Conservation (phyloP, 2,888 invertebrate genomes). For the Bimastos eiseni region DNA sequence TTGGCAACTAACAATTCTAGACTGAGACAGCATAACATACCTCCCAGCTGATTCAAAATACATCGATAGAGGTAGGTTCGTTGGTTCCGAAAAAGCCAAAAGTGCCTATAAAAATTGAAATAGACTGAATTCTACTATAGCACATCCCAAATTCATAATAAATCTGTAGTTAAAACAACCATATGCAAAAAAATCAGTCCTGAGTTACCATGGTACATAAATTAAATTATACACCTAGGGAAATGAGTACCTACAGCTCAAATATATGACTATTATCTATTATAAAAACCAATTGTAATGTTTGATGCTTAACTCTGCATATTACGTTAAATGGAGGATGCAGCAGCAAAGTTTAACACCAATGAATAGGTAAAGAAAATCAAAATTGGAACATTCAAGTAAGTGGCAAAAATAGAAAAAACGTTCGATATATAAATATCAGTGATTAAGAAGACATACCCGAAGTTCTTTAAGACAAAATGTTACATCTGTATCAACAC, state of each 20-base stretch:
- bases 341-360: not conserved
- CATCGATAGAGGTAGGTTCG: constrained; percentile 72
- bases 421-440: not conserved
- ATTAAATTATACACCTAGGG: no score
- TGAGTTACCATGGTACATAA: not conserved
- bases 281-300: not conserved
- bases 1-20: not conserved
- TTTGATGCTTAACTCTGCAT: no score
- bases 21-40: constrained; percentile 59
- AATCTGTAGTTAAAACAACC: not conserved
- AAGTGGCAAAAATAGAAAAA: not conserved
- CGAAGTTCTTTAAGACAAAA: constrained; percentile 83
- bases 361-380: not conserved
- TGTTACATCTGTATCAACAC: constrained; percentile 74
- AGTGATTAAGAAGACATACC: constrained; percentile 58
- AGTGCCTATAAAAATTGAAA: constrained; percentile 65
- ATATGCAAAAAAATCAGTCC: not conserved
- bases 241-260: not conserved
- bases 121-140: not conserved
- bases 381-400: not conserved
- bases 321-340: no score
- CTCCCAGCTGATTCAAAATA: constrained; percentile 78
- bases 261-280: not conserved
- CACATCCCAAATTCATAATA: not conserved
- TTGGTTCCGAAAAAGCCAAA: constrained; percentile 76